Conservation (phyloP, 2,797 vertebrate genomes). For the Smutsia gigantea region DNA sequence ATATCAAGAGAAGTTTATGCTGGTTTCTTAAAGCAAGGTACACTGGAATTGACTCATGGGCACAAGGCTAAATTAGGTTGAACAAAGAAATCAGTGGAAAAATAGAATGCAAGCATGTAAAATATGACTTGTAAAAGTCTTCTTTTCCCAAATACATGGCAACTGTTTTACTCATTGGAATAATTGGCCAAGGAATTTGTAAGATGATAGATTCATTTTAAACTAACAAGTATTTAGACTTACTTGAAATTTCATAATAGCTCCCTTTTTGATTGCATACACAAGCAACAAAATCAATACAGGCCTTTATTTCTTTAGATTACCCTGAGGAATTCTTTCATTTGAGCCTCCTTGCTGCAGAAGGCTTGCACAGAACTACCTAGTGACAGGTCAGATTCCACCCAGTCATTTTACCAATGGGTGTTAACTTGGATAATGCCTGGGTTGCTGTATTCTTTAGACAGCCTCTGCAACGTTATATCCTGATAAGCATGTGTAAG, state of each 20-base stretch:
- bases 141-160: conserved; percentile 13
- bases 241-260: conserved; percentile 34
- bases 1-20: conserved; percentile 37
- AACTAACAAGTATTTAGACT: conserved; percentile 29
- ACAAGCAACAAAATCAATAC: conserved; percentile 28
- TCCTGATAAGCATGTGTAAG: background rate
- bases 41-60: background rate
- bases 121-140: conserved; percentile 29
- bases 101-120: background rate
- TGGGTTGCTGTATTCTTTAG: background rate
- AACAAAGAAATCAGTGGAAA: conserved; percentile 33
- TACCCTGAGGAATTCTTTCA: conserved; percentile 7
- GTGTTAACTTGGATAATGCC: background rate
- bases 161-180: background rate
- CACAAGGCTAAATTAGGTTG: conserved; percentile 16
- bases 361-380: background rate
- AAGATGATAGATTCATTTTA: conserved; percentile 12
- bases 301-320: conserved; percentile 34
- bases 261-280: background rate
- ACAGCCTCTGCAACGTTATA: background rate
- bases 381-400: background rate
- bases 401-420: background rate
- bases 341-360: background rate
- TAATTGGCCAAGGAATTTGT: conserved; percentile 40
- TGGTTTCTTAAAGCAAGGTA: background rate